phyloP scores from a whole-genome alignment of 2,113 vertebrate genomes.

The Hydrochoerus hydrochaeris region DNA sequence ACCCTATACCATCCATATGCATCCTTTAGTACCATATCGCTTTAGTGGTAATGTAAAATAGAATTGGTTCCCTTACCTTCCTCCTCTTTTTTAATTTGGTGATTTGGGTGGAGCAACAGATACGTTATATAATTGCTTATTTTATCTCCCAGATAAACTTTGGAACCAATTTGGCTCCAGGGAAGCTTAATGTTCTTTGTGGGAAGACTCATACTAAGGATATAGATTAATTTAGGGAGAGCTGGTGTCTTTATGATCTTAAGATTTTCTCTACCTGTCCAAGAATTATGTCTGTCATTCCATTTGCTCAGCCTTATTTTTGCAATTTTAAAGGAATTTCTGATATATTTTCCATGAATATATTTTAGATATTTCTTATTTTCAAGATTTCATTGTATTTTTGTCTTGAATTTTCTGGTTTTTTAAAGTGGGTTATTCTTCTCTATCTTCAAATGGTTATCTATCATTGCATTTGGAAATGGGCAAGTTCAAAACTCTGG shows the following conservation, averaged over 20 bases:
- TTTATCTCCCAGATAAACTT: conserved; percentile 40
- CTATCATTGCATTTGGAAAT: conserved; percentile 31
- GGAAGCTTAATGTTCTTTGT: background rate
- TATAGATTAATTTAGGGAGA: background rate
- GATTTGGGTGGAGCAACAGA: background rate
- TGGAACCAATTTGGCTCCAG: background rate
- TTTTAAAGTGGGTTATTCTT: background rate
- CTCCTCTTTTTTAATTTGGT: background rate
- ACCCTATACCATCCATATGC: background rate
- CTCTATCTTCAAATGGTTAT: background rate
- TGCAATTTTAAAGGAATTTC: background rate
- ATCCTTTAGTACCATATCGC: background rate
- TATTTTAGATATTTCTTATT: background rate
- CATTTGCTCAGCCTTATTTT: background rate
- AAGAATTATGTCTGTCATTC: background rate
- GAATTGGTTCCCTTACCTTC: background rate
- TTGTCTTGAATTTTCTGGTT: background rate
- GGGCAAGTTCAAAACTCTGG: background rate
- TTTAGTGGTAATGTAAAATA: background rate
- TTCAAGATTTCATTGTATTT: background rate
- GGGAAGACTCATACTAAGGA: background rate
- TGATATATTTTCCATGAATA: background rate
- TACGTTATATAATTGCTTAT: background rate
- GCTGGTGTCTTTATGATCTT: background rate
- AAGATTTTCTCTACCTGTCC: background rate